phyloP scores from a whole-genome alignment of 1,140 invertebrate genomes.

The Gryon sp. region DNA sequence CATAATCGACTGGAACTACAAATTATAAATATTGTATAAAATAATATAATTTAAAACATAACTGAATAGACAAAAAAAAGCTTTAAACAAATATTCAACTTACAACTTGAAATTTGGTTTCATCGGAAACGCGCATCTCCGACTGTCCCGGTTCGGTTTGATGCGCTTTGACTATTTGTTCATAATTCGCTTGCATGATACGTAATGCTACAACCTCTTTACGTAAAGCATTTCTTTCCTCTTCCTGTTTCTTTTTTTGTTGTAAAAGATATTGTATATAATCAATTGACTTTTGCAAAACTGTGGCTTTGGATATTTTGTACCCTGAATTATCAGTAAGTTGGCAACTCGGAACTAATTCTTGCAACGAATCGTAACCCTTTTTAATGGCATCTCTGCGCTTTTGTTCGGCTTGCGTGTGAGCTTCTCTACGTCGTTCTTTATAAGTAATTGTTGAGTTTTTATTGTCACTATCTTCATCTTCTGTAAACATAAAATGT shows the following conservation, averaged over 20 bases:
- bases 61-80: neutral
- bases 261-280: conserved; percentile 94
- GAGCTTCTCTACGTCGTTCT: conserved; percentile 94
- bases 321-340: conserved; percentile 90
- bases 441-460: conserved; percentile 92
- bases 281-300: conserved; percentile 95
- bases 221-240: conserved; percentile 93
- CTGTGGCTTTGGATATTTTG: conserved; percentile 97
- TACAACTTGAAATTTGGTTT: conserved; percentile 97
- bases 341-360: conserved; percentile 95
- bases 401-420: conserved; percentile 98
- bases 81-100: conserved; percentile 66
- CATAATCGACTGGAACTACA: conserved; percentile 95
- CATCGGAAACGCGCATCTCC: conserved; percentile 93
- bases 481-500: conserved; percentile 81
- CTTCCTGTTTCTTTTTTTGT: conserved; percentile 95
- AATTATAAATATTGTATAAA: conserved; percentile 30
- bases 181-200: conserved; percentile 96
- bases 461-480: conserved; percentile 93
- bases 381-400: conserved; percentile 97
- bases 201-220: conserved; percentile 96
- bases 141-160: conserved; percentile 94
- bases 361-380: conserved; percentile 94
- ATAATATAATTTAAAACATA: conserved; percentile 16
- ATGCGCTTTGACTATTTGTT: conserved; percentile 97